phyloP scores from a whole-genome alignment of 2,888 invertebrate species.

The Eupithecia inturbata region DNA sequence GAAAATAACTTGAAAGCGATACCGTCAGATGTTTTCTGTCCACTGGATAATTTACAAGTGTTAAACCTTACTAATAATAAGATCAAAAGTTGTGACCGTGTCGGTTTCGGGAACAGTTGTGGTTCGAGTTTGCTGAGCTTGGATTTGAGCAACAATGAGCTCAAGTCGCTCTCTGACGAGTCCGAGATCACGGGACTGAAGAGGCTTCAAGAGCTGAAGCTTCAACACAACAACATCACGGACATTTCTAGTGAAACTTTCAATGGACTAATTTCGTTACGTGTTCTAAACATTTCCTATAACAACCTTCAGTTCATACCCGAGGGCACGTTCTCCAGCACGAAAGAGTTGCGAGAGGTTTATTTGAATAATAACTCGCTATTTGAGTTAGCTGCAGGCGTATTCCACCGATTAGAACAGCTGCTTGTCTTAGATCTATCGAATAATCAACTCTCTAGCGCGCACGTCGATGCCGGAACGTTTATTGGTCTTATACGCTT shows the following conservation, averaged over 20 bases:
- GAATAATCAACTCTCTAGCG: slow-evolving; percentile 93
- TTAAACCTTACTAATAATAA: slow-evolving; percentile 93
- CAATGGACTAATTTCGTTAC: slow-evolving; percentile 90
- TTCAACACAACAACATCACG: slow-evolving; percentile 92
- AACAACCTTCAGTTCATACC: slow-evolving; percentile 93
- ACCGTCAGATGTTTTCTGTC: slow-evolving; percentile 92
- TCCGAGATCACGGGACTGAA: slow-evolving; percentile 90
- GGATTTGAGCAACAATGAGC: slow-evolving; percentile 92
- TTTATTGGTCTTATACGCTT: slow-evolving; percentile 93
- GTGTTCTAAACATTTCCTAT: slow-evolving; percentile 93
- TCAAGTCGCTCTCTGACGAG: slow-evolving; percentile 88
- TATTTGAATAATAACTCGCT: slow-evolving; percentile 94
- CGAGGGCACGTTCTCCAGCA: slow-evolving; percentile 91
- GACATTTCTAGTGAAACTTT: slow-evolving; percentile 92
- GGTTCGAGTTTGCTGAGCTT: slow-evolving; percentile 89
- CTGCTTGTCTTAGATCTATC: slow-evolving; percentile 93
- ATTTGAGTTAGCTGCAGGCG: slow-evolving; percentile 91
- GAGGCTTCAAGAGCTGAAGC: slow-evolving; percentile 90
- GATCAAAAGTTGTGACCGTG: slow-evolving; percentile 89
- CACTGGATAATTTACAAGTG: slow-evolving; percentile 90
- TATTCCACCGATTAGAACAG: slow-evolving; percentile 93
- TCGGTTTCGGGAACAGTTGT: slow-evolving; percentile 88
- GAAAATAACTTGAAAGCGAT: slow-evolving; percentile 91
- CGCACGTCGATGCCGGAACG: slow-evolving; percentile 92
- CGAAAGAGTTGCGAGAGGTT: slow-evolving; percentile 92